Conservation (phyloP, 2,113 vertebrate genomes). For the Hydropotes inermis region DNA sequence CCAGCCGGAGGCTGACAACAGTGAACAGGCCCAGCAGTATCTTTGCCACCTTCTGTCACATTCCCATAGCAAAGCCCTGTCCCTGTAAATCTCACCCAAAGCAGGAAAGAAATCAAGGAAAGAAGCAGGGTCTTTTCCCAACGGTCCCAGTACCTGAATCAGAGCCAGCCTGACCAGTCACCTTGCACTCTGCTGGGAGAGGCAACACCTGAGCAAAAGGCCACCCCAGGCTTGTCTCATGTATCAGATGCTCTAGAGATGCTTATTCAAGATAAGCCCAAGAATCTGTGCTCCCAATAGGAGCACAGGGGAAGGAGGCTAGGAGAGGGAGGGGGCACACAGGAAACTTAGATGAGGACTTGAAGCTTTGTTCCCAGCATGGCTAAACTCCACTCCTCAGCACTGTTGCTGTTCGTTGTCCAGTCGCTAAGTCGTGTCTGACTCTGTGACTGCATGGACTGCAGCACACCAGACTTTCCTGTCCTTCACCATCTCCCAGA, state of each 20-base stretch:
- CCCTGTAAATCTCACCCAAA: neutral
- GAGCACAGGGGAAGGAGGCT: neutral
- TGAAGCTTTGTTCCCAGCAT: neutral
- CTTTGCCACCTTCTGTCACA: neutral
- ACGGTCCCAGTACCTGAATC: neutral
- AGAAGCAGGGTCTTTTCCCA: neutral
- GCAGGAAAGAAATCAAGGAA: neutral
- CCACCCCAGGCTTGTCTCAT: neutral
- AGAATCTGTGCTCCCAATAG: neutral
- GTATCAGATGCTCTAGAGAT: neutral
- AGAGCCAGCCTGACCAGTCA: neutral
- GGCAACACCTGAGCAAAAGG: too few relatives aligned
- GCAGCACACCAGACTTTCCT: neutral
- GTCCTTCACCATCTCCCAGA: neutral
- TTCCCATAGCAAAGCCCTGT: neutral
- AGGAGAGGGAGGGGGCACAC: neutral
- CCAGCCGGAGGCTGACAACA: neutral
- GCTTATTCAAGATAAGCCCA: neutral
- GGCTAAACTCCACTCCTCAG: neutral
- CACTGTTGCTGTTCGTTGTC: rapidly evolving
- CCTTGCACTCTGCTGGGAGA: neutral
- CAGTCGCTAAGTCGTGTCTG: neutral
- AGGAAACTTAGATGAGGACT: too few relatives aligned
- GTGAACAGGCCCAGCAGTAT: rapidly evolving
- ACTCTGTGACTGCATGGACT: neutral